These are phyloP conservation scores for Drosophila anomelani DNA, from an alignment of 2,888 invertebrate species.

Conservation along the genomic window DNA sequence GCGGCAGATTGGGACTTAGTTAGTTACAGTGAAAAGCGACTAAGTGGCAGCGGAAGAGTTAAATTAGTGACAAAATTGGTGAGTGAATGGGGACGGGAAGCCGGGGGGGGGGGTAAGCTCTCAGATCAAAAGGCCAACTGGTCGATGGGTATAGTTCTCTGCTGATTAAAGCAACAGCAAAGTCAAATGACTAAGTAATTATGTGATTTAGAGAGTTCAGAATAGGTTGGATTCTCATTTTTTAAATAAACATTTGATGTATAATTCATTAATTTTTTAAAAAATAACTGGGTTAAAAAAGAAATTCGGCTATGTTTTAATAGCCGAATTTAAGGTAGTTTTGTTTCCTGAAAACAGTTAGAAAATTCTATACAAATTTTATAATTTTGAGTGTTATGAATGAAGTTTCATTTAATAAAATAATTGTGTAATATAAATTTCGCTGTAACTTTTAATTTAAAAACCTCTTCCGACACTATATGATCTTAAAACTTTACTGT, in stretches of 20 bases:
- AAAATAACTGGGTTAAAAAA: not conserved
- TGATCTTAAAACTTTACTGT: slow-evolving; percentile 51
- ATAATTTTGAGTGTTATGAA: too few relatives aligned
- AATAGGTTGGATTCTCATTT: not conserved
- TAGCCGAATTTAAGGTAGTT: not conserved
- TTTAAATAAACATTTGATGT: too few relatives aligned
- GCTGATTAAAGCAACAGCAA: slow-evolving; percentile 13
- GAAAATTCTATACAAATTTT: not conserved
- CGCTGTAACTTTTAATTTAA: not conserved
- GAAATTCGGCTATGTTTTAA: too few relatives aligned
- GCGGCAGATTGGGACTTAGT: slow-evolving; percentile 40
- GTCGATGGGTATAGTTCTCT: slow-evolving; percentile 1
- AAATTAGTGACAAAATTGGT: slow-evolving; percentile 52
- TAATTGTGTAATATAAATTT: not conserved
- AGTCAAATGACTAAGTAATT: slow-evolving; percentile 10
- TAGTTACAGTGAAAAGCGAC: slow-evolving; percentile 53
- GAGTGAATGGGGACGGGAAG: slow-evolving; percentile 15
- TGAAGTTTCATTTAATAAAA: not conserved
- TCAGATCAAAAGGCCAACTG: slow-evolving; percentile 11
- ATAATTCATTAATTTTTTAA: too few relatives aligned
- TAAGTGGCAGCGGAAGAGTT: slow-evolving; percentile 58
- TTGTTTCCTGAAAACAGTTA: not conserved
- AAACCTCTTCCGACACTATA: not conserved
- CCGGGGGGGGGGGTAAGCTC: not conserved
- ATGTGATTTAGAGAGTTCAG: not conserved